Conservation (phyloP, 1,140 invertebrate genomes). For the Cydia strobilella region DNA sequence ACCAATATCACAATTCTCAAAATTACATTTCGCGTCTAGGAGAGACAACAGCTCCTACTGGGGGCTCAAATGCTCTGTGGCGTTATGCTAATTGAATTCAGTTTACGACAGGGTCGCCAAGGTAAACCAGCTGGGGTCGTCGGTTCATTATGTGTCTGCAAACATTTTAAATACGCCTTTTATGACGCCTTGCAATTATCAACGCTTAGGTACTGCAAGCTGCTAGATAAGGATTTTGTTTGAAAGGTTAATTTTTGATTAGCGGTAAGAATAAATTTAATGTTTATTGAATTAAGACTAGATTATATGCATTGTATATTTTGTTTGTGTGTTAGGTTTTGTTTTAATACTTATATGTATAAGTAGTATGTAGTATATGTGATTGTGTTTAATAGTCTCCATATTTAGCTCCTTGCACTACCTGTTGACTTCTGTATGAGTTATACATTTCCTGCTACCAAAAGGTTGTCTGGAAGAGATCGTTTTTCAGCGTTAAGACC, state of each 20-base stretch:
- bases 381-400: no score
- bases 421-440: no score
- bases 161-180: conserved; percentile 46
- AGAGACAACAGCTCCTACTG: not conserved
- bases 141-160: conserved; percentile 51
- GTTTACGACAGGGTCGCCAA: conserved; percentile 49
- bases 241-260: not conserved
- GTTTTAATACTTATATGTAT: no score
- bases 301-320: no score
- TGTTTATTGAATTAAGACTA: not conserved
- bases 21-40: not conserved
- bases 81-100: conserved; percentile 58
- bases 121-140: conserved; percentile 41
- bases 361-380: no score
- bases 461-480: no score
- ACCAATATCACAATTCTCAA: no score
- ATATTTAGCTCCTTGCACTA: no score
- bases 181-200: conserved; percentile 47
- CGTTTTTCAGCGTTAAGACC: no score
- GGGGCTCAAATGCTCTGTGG: conserved; percentile 5
- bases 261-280: not conserved
- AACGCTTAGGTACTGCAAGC: conserved; percentile 32
- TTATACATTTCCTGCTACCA: no score
- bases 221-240: conserved; percentile 2
- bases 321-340: no score